Evolutionary conservation across 2,888 invertebrate species (phyloP).

Genomic region (Trichacis sp.): DNA sequence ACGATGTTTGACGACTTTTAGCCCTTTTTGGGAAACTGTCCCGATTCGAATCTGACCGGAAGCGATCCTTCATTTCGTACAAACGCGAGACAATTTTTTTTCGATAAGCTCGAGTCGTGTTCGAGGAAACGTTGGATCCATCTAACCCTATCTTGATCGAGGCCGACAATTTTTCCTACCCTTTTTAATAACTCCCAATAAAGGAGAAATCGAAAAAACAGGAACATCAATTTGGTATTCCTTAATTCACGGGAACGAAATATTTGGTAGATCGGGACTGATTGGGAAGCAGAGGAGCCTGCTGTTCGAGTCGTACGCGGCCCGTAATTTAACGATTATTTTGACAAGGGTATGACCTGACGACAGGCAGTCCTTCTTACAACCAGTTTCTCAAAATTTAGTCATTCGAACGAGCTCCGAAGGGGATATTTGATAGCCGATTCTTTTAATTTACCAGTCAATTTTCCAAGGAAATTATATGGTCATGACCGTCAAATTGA

Average conservation of each 20-base stretch:
- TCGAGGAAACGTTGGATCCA: neutral
- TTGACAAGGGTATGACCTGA: slow-evolving; percentile 67
- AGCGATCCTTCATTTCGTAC: neutral
- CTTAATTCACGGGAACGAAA: too few relatives aligned
- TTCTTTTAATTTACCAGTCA: too few relatives aligned
- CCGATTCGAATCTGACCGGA: neutral
- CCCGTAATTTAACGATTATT: slow-evolving; percentile 67
- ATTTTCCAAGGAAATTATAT: too few relatives aligned
- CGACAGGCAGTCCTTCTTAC: slow-evolving; percentile 63
- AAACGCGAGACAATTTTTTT: neutral
- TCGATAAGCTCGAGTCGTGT: neutral
- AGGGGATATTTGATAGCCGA: too few relatives aligned
- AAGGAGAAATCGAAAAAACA: too few relatives aligned
- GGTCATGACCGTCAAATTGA: too few relatives aligned
- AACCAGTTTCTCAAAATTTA: slow-evolving; percentile 56
- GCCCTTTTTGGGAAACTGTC: neutral
- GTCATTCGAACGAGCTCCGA: slow-evolving; percentile 22
- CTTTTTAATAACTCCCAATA: neutral
- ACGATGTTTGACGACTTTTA: neutral
- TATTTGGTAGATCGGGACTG: neutral
- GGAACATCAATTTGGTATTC: too few relatives aligned
- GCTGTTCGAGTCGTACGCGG: slow-evolving; percentile 57
- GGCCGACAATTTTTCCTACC: neutral
- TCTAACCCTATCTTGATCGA: neutral
- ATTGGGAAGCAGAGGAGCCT: neutral